phyloP scores from a whole-genome alignment of 1,140 invertebrate species.

The Daktulosphaira vitifoliae region DNA sequence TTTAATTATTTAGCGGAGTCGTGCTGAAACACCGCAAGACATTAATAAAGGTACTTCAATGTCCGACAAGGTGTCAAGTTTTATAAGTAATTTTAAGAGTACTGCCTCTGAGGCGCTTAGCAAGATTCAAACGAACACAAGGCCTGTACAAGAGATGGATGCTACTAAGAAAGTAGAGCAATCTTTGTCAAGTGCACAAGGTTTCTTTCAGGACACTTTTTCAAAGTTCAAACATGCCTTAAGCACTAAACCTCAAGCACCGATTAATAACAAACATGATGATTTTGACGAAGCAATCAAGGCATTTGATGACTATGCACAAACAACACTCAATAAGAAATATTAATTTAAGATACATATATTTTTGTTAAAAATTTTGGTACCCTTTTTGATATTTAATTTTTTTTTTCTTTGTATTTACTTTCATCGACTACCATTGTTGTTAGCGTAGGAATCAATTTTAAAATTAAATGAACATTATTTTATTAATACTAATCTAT shows the following conservation, averaged over 20 bases:
- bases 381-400: too few species aligned
- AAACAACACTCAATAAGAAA: too few species aligned
- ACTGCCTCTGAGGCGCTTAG: not conserved
- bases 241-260: not conserved
- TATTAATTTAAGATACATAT: too few species aligned
- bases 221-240: not conserved
- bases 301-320: constrained; percentile 17
- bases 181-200: not conserved
- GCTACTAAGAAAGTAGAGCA: not conserved
- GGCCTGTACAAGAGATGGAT: not conserved
- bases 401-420: too few species aligned
- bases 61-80: not conserved
- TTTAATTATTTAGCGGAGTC: constrained; percentile 20
- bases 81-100: not conserved
- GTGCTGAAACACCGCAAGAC: not conserved
- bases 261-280: not conserved
- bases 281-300: not conserved
- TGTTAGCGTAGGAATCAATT: too few species aligned
- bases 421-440: too few species aligned
- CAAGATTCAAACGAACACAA: not conserved
- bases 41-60: not conserved
- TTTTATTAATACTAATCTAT: too few species aligned
- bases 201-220: not conserved
- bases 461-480: too few species aligned
- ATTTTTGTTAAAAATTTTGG: too few species aligned